Evolutionary conservation across 2,888 invertebrate genomes (phyloP).

Genomic region (Oconnorella tubifera): DNA sequence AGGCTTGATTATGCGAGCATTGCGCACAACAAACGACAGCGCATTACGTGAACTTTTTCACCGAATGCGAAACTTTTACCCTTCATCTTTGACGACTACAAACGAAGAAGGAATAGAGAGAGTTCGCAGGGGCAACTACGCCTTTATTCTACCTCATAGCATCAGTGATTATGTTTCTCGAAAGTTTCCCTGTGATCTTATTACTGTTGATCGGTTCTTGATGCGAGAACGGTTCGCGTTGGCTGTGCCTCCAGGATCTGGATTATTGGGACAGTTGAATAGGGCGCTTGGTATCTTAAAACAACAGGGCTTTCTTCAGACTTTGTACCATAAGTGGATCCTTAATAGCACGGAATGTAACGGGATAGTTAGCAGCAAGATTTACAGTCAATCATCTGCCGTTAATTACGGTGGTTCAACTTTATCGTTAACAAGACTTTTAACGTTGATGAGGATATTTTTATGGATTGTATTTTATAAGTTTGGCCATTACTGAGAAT

Average conservation of each 20-base stretch:
- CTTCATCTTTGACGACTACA: slow-evolving; percentile 27
- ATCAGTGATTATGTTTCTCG: slow-evolving; percentile 33
- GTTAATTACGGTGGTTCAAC: no score
- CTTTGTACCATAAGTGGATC: slow-evolving; percentile 31
- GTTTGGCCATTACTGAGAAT: no score
- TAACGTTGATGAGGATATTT: no score
- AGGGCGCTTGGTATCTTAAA: slow-evolving; percentile 21
- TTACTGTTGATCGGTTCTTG: slow-evolving; percentile 28
- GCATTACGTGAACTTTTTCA: slow-evolving; percentile 24
- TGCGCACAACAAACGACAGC: slow-evolving; percentile 28
- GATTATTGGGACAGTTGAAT: slow-evolving; percentile 26
- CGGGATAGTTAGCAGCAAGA: slow-evolving; percentile 27
- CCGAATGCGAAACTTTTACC: slow-evolving; percentile 21
- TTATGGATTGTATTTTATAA: no score
- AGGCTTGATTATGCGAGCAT: slow-evolving; percentile 29
- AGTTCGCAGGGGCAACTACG: slow-evolving; percentile 25
- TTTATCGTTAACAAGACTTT: no score
- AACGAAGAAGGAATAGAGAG: slow-evolving; percentile 34
- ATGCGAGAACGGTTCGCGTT: slow-evolving; percentile 28
- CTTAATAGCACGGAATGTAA: slow-evolving; percentile 25
- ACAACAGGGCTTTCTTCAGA: slow-evolving; percentile 26
- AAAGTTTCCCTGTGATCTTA: slow-evolving; percentile 31
- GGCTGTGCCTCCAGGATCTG: slow-evolving; percentile 31
- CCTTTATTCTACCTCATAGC: slow-evolving; percentile 33
- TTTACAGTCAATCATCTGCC: slow-evolving; percentile 24